Evolutionary conservation across 2,888 invertebrate species (phyloP).

Genomic region (Oxyteleia sp.): DNA sequence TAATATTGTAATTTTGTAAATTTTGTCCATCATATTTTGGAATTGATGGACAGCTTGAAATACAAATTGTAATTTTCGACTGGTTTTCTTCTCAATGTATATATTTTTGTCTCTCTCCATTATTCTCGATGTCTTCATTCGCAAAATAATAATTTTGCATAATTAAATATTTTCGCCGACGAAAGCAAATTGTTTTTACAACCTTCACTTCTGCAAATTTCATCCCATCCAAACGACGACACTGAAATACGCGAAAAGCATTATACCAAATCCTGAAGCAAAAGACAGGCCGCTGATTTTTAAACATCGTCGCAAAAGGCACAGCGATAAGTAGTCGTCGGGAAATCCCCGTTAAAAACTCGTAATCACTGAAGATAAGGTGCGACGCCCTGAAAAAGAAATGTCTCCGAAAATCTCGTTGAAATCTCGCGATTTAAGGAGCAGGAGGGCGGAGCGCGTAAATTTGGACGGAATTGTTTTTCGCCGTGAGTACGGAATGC

Average conservation of each 20-base stretch:
- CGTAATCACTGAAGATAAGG: slow-evolving; percentile 82
- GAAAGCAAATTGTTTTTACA: neutral
- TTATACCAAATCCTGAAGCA: neutral
- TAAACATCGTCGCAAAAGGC: slow-evolving; percentile 19
- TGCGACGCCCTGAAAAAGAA: slow-evolving; percentile 73
- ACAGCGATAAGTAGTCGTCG: slow-evolving; percentile 38
- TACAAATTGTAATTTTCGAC: no score
- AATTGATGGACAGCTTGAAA: no score
- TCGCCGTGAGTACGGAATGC: no score
- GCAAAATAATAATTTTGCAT: neutral
- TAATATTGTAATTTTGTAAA: no score
- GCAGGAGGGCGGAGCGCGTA: slow-evolving; percentile 34
- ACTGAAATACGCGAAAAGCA: slow-evolving; percentile 12
- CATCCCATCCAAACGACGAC: neutral
- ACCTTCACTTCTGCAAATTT: neutral
- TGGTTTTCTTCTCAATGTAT: no score
- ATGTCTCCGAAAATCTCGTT: slow-evolving; percentile 74
- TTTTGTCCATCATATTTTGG: no score
- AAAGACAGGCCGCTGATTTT: slow-evolving; percentile 29
- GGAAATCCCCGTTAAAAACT: slow-evolving; percentile 81
- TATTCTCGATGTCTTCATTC: no score
- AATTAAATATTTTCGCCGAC: neutral
- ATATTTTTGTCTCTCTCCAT: no score
- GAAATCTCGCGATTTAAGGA: slow-evolving; percentile 54
- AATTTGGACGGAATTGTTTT: slow-evolving; percentile 63